Base-by-base conservation (phyloP, 1,140 invertebrate genomes). In the Bombyx mori region DNA sequence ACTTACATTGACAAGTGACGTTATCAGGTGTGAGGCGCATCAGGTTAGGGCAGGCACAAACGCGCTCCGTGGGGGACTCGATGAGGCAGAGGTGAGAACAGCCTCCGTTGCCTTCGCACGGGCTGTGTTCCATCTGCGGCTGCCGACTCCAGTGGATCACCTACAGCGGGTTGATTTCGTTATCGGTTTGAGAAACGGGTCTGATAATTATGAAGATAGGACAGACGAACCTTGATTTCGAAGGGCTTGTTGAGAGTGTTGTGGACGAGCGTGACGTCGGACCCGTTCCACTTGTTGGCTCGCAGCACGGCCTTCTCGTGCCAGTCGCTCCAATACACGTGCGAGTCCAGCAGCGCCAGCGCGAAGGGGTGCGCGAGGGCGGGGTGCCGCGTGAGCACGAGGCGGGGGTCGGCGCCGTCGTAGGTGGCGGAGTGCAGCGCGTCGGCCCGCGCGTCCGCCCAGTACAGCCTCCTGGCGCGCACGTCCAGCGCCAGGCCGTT, bases 281-380 rank as follows among this genome's bases (percentile, higher is more conserved):
- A 84, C 56, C 91, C 91, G 64, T 89, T 93, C 93, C 88, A 90
- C 82, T 95, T 95, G 69, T 93, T 92, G 6, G 93, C 94, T 54
- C 92, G 80, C 57, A 94, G 90, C 8, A 96, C 89, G 62, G 74
- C 74, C 65, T 93, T 92, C 4, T 91, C 92, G n/a, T 93, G 86
- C 94, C 94, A 96, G 75, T 96, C 98, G 0, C 96, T 98, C 96
- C 97, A 98, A 84, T 97, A 99, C 0, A 99, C 90, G 73, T 94
- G 93, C 65, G 95, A 92, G 69, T 94, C 92, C 61, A 92, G 93
- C 12, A 94, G 89, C 0, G 95, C 93, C 8, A 98, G 90, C n/a
- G 96, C 94, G 88, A 96, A 98, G 0, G 97, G 96, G 89, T 99
- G 97, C 26, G 93, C 92, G 10, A 97, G 82, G 35, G 91, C 91